Evolutionary conservation across 2,113 vertebrate species (phyloP).

Genomic region (Rhinolophus sinicus): DNA sequence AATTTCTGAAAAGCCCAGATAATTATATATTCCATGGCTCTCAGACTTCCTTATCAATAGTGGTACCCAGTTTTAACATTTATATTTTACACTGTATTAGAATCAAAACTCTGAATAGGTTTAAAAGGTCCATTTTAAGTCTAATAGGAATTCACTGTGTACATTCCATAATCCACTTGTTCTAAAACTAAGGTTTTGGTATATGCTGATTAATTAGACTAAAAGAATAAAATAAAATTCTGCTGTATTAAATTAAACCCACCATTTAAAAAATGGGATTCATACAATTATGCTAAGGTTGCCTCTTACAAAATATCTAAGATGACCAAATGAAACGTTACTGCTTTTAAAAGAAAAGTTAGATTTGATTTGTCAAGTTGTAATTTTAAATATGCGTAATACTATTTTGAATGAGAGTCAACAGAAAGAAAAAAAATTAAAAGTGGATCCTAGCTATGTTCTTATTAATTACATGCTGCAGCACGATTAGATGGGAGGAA

Average conservation of each 20-base stretch:
- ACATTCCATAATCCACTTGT: constrained; percentile 68
- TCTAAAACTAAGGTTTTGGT: constrained; percentile 76
- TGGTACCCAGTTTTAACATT: constrained; percentile 71
- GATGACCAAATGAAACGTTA: constrained; percentile 45
- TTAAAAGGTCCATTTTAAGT: constrained; percentile 76
- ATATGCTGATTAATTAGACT: constrained; percentile 75
- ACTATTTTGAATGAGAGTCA: background rate
- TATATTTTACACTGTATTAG: constrained; percentile 73
- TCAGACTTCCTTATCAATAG: constrained; percentile 71
- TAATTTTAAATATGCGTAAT: constrained; percentile 46
- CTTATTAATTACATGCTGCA: constrained; percentile 78
- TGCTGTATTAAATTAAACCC: constrained; percentile 60
- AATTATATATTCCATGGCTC: constrained; percentile 81
- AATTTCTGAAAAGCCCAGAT: constrained; percentile 82
- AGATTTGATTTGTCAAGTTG: constrained; percentile 24
- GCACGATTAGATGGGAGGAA: constrained; percentile 71
- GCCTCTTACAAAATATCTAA: constrained; percentile 57
- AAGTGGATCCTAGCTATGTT: constrained; percentile 63
- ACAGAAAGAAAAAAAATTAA: constrained; percentile 38
- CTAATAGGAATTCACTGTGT: constrained; percentile 68
- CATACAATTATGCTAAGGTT: constrained; percentile 32
- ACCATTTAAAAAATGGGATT: constrained; percentile 44
- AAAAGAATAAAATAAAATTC: constrained; percentile 69
- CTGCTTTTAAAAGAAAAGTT: constrained; percentile 49
- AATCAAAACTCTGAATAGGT: constrained; percentile 72